Conservation (phyloP, 2,113 vertebrate genomes). For the Phylloscopus whistleri region DNA sequence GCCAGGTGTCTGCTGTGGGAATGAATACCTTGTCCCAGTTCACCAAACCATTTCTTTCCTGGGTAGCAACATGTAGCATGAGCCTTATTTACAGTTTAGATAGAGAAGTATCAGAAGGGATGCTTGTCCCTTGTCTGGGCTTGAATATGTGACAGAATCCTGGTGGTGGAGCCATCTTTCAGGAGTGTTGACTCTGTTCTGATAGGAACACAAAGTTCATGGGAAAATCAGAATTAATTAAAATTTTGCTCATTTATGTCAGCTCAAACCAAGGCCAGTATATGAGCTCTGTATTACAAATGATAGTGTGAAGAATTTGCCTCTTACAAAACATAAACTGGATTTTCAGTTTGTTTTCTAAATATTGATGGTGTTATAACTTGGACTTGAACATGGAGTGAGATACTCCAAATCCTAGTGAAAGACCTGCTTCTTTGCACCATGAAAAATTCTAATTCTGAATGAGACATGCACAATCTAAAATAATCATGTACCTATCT, state of each 20-base stretch:
- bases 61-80: not conserved
- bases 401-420: not conserved
- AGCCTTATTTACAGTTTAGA: not conserved
- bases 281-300: not conserved
- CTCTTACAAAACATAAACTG: not conserved
- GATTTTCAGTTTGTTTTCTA: not conserved
- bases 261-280: not conserved
- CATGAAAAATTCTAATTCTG: not conserved
- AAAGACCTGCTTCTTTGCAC: not conserved
- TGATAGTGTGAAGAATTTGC: conserved; percentile 16
- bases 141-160: not conserved
- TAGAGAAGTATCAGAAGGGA: not conserved
- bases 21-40: not conserved
- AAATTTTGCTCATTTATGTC: not conserved
- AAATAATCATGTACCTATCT: not conserved
- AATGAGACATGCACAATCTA: not conserved
- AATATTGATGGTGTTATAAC: conserved; percentile 42
- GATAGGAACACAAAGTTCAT: not conserved
- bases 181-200: not conserved
- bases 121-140: not conserved
- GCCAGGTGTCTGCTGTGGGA: not conserved
- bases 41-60: not conserved
- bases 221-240: not conserved
- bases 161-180: not conserved
- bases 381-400: not conserved